Evolutionary conservation across 2,113 vertebrate species (phyloP).

Genomic region (Scophthalmus maximus): DNA sequence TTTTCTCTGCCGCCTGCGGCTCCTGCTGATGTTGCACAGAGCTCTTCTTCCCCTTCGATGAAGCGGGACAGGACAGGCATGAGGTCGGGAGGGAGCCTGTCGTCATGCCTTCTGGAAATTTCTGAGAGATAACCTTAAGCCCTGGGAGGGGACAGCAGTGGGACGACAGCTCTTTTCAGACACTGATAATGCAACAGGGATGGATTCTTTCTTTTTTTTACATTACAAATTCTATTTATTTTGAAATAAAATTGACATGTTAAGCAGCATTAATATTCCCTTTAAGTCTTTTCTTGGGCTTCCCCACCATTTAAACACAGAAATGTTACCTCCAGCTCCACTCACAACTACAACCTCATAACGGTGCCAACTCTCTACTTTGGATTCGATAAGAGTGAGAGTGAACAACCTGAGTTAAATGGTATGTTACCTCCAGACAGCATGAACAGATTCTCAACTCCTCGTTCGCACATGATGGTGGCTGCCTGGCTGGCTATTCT

Average conservation of each 20-base stretch:
- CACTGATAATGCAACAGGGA: no score
- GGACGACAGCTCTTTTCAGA: background rate
- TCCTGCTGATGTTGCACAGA: conserved; percentile 27
- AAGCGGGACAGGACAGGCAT: conserved; percentile 76
- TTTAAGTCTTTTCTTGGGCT: no score
- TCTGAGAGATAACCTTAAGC: conserved; percentile 92
- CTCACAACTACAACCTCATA: no score
- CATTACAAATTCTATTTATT: no score
- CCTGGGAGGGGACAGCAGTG: conserved; percentile 76
- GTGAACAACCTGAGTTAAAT: no score
- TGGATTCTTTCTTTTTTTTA: no score
- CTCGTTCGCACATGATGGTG: conserved; percentile 93
- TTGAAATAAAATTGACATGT: no score
- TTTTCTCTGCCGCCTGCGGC: conserved; percentile 78
- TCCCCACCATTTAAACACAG: background rate
- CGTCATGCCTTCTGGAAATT: conserved; percentile 90
- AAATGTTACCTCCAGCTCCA: background rate
- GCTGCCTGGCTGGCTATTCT: conserved; percentile 91
- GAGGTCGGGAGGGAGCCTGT: conserved; percentile 85
- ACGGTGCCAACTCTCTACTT: no score
- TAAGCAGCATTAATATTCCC: no score
- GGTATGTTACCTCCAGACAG: conserved; percentile 91
- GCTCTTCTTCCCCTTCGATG: conserved; percentile 69
- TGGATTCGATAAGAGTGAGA: background rate
- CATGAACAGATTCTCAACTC: conserved; percentile 96